A percentile compares a stretch with the other conserved stretches of the same genome.
These are phyloP conservation scores for Psittacula cyanocephala DNA, from an alignment of 2,113 vertebrate genomes.

Conservation along the genomic window DNA sequence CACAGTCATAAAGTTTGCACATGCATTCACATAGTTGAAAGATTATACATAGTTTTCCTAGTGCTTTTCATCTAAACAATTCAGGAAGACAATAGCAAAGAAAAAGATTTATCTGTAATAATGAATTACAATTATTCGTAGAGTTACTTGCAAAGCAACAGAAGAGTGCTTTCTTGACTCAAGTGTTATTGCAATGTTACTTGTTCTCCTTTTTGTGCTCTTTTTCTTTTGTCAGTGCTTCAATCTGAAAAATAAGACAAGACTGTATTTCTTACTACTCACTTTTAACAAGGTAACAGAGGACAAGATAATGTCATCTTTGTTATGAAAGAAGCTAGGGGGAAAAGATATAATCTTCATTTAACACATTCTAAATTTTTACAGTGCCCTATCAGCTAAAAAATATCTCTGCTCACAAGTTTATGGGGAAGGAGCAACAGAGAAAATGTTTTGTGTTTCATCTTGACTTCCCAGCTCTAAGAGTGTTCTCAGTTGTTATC, in stretches of 20 bases:
- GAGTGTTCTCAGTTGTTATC: neutral
- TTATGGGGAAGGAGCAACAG: neutral
- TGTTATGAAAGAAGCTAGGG: neutral
- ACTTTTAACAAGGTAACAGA: neutral
- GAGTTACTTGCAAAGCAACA: neutral
- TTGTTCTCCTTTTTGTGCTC: neutral
- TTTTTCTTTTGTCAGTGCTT: neutral
- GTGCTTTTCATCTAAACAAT: neutral
- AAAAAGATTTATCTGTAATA: neutral
- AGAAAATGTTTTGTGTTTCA: neutral
- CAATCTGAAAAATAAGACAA: neutral
- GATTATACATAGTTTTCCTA: neutral
- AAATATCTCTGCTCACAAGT: neutral
- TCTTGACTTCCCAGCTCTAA: neutral
- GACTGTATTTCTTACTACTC: neutral
- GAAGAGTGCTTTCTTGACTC: neutral
- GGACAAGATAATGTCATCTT: neutral
- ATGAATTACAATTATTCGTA: neutral
- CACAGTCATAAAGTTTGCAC: neutral
- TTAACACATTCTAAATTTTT: neutral
- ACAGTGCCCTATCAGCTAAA: neutral
- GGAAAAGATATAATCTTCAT: accelerated
- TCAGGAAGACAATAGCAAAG: neutral
- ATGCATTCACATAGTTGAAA: neutral
- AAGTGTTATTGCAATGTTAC: neutral